phyloP scores from a whole-genome alignment of 1,140 invertebrate species.

The Monochamus saltuarius region DNA sequence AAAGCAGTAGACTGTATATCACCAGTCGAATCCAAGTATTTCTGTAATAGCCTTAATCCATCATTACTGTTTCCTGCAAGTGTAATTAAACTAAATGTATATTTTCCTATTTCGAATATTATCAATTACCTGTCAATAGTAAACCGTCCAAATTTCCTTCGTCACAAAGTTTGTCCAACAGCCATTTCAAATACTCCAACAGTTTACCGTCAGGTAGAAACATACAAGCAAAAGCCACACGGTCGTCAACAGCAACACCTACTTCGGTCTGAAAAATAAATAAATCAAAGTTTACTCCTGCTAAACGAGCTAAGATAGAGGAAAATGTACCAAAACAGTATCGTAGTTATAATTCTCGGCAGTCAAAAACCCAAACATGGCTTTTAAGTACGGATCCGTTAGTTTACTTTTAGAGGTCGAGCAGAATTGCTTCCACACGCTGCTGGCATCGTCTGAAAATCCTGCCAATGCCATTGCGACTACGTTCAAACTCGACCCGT shows the following conservation, averaged over 20 bases:
- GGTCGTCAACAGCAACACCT: conserved; percentile 81
- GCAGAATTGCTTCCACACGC: conserved; percentile 82
- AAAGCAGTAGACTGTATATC: conserved; percentile 91
- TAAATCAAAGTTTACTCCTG: not conserved
- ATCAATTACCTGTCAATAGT: conserved; percentile 73
- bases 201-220: conserved; percentile 83
- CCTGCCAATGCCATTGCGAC: conserved; percentile 91
- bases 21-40: conserved; percentile 85
- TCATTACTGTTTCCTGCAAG: conserved; percentile 65
- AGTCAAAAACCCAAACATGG: conserved; percentile 90
- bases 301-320: too few species aligned
- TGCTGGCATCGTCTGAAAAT: conserved; percentile 78
- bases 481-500: conserved; percentile 55
- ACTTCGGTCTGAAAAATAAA: conserved; percentile 66
- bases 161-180: conserved; percentile 70
- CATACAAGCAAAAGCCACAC: conserved; percentile 91
- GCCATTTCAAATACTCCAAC: conserved; percentile 72
- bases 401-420: conserved; percentile 68
- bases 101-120: too few species aligned
- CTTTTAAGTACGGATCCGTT: conserved; percentile 84
- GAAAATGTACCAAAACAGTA: conserved; percentile 67
- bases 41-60: conserved; percentile 79
- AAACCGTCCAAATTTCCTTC: conserved; percentile 83
- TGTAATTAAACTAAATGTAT: not conserved
- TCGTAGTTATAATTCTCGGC: conserved; percentile 77